A percentile compares a stretch with the other conserved stretches of the same genome.
Conservation (phyloP, 2,888 invertebrate genomes). For the Endotricha flammealis region DNA sequence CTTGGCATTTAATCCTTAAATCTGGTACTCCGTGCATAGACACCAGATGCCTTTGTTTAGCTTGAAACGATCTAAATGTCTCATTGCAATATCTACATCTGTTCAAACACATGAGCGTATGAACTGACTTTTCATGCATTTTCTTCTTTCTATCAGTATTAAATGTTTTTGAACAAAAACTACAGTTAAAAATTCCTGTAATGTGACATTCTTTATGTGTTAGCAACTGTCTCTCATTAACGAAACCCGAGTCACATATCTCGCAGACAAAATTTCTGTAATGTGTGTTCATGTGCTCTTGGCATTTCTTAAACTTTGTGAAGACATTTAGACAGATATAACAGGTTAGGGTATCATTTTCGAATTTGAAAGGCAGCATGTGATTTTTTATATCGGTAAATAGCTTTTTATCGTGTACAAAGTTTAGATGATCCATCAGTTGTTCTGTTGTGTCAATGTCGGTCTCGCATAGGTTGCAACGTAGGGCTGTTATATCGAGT, state of each 20-base stretch:
- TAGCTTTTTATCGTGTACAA: slow-evolving; percentile 29
- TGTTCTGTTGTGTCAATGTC: slow-evolving; percentile 24
- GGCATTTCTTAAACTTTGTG: slow-evolving; percentile 38
- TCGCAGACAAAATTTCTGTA: slow-evolving; percentile 43
- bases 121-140: slow-evolving; percentile 57
- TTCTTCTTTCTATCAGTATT: slow-evolving; percentile 55
- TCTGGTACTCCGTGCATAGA: slow-evolving; percentile 22
- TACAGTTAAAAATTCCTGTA: slow-evolving; percentile 45
- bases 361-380: slow-evolving; percentile 44
- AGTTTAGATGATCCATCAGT: slow-evolving; percentile 33
- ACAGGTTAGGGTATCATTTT: slow-evolving; percentile 31
- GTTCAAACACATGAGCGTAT: slow-evolving; percentile 30
- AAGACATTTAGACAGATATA: slow-evolving; percentile 33
- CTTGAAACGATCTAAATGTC: slow-evolving; percentile 24
- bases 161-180: slow-evolving; percentile 59
- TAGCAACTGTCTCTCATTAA: slow-evolving; percentile 34
- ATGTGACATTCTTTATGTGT: slow-evolving; percentile 43
- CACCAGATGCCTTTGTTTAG: slow-evolving; percentile 25
- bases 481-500: slow-evolving; percentile 13
- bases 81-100: slow-evolving; percentile 44
- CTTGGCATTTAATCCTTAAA: slow-evolving; percentile 26
- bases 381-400: slow-evolving; percentile 32
- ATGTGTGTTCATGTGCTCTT: slow-evolving; percentile 47
- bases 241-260: slow-evolving; percentile 40
- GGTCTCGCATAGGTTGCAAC: slow-evolving; percentile 20